phyloP scores from a whole-genome alignment of 2,888 invertebrate genomes.

The Odontomyia ornata region DNA sequence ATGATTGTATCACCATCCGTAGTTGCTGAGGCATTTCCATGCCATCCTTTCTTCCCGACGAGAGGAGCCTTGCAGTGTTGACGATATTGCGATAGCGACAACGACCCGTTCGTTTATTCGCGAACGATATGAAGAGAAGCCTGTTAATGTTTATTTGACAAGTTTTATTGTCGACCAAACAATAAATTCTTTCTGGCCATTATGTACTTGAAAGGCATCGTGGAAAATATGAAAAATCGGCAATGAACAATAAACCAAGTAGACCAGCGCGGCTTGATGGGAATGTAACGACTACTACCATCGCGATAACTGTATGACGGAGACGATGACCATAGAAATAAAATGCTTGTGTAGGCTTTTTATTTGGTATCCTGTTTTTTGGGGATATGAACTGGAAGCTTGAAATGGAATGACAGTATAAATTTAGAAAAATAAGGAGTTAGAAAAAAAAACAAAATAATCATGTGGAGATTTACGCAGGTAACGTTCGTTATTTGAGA shows the following conservation, averaged over 20 bases:
- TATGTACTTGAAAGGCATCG: slow-evolving; percentile 46
- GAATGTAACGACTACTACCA: not conserved
- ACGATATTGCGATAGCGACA: not conserved
- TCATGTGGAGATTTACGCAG: too few species aligned
- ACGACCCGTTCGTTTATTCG: slow-evolving; percentile 14
- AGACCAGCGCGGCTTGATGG: not conserved
- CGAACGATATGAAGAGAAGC: slow-evolving; percentile 36
- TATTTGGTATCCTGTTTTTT: too few species aligned
- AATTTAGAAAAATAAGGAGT: too few species aligned
- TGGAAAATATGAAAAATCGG: slow-evolving; percentile 44
- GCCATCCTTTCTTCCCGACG: too few species aligned
- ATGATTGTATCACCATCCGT: not conserved
- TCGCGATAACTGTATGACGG: too few species aligned
- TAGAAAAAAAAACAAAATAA: too few species aligned
- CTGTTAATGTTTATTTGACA: slow-evolving; percentile 55
- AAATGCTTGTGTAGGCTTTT: too few species aligned
- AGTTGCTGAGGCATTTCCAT: too few species aligned
- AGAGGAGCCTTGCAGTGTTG: not conserved
- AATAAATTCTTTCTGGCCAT: slow-evolving; percentile 52
- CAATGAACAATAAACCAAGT: slow-evolving; percentile 30
- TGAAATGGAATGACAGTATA: too few species aligned
- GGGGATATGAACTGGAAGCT: too few species aligned
- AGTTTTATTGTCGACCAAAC: slow-evolving; percentile 53
- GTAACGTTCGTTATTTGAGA: too few species aligned
- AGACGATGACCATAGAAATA: too few species aligned